Percentiles rank a stretch among this genome's conserved stretches.
Evolutionary conservation across 2,888 invertebrate species (phyloP).

Genomic region (Drosophila mercatorum): DNA sequence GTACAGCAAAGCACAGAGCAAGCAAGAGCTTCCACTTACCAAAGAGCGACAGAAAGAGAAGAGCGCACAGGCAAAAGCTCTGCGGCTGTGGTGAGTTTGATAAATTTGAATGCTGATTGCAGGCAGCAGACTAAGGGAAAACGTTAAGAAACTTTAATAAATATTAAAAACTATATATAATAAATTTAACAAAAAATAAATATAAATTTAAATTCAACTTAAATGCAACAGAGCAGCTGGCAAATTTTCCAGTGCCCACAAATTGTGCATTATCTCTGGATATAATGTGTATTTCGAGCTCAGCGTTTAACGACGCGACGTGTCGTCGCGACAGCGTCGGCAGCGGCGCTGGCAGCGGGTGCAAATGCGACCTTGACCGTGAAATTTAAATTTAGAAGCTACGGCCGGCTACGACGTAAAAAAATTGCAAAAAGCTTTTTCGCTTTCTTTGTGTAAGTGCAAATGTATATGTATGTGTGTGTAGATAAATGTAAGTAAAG

Average conservation of each 20-base stretch:
- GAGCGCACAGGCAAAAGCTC: constrained; percentile 28
- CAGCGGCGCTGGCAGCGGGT: constrained; percentile 56
- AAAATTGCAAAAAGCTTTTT: constrained; percentile 59
- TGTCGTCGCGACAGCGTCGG: neutral
- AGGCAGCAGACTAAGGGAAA: constrained; percentile 1
- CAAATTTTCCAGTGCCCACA: neutral
- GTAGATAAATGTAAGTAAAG: neutral
- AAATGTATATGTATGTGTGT: constrained; percentile 2
- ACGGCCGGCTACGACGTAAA: constrained; percentile 71
- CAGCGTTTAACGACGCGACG: constrained; percentile 5
- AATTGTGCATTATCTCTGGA: neutral
- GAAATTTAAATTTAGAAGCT: constrained; percentile 83
- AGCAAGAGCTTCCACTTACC: constrained; percentile 18
- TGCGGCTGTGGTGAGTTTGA: constrained; percentile 35
- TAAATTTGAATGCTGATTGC: constrained; percentile 15
- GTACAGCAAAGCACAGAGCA: constrained; percentile 1
- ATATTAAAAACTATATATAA: neutral
- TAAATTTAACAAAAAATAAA: neutral
- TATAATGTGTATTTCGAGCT: constrained; percentile 28
- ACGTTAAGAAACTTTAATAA: constrained; percentile 4
- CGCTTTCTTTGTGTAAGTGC: constrained; percentile 41
- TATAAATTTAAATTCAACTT: neutral
- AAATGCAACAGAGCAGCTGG: neutral
- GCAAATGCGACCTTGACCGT: constrained; percentile 83
- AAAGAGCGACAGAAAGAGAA: constrained; percentile 36